Evolutionary conservation across 1,140 invertebrate genomes (phyloP), one percentile per base, ranked within the genome.

Genomic region (Lucilia cuprina): DNA sequence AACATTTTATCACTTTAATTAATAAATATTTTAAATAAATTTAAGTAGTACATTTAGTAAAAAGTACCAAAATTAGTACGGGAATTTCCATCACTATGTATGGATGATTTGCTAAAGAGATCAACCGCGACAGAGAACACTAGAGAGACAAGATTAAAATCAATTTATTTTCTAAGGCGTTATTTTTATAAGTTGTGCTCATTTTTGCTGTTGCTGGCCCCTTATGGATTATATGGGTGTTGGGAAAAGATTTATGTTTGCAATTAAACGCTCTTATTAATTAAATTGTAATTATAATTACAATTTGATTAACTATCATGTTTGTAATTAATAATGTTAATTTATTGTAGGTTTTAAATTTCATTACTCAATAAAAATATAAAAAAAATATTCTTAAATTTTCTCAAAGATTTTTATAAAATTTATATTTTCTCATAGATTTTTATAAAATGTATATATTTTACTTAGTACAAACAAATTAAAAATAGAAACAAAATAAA

Each of bases 241-340:
- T 35, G 30, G 80, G 65, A 55, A 84, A 82, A 82, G 82, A 84
- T 83, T 84, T 84, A 84, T 84, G 49, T 75, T 75, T 82, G 74
- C 41, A 50, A 84, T 83, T 35, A 84, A 41, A 80, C 74, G 49
- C 75, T 84, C 55, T 60, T 60, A 60, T 82, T 84, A 84, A 84
- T 84, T 84, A 82, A 84, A 83, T 83, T 82, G 41, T 65, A 83
- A 82, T 82, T 83, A 77, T 84, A 80, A 80, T 80, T 49, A 80
- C 77, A 80, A 80, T 80, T 80, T 80, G 77, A 80, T 80, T 80
- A 80, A 49, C 41, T 80, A 80, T 80, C 77, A 80, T 83, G 70
- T 77, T 82, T 84, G 74, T 84, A 84, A 84, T 84, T 82, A 84
- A 82, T 84, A 65, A 50, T 82, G 82, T 47, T 80, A 80, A 80